Evolutionary conservation across 2,113 vertebrate species (phyloP).

Genomic region (Ardeotis arabs): DNA sequence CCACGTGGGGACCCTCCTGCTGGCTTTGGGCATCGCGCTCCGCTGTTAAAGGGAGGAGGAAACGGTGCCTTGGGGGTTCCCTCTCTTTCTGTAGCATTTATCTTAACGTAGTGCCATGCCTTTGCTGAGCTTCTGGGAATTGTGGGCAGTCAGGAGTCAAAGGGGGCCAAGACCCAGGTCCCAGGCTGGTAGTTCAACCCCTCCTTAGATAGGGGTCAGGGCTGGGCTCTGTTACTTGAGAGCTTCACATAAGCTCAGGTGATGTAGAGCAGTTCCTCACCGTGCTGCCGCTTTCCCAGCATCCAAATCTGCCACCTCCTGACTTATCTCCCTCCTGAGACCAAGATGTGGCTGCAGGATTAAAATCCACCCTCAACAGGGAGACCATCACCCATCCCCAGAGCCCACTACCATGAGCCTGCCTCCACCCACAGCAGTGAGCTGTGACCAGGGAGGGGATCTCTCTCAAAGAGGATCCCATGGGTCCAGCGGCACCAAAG

Average conservation of each 20-base stretch:
- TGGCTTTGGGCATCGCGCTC: background rate
- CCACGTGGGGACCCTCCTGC: background rate
- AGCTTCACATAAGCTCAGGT: background rate
- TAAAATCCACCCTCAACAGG: background rate
- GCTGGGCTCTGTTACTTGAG: background rate
- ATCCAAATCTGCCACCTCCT: background rate
- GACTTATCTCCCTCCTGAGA: background rate
- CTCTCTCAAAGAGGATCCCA: background rate
- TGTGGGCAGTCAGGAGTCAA: background rate
- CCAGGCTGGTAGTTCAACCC: background rate
- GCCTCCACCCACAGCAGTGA: fast-evolving
- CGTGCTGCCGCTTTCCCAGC: fast-evolving
- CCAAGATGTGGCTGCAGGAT: background rate
- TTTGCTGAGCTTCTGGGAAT: slow-evolving; percentile 36
- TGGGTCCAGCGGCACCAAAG: background rate
- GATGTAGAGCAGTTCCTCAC: background rate
- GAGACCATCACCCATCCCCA: background rate
- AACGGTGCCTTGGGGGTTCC: fast-evolving
- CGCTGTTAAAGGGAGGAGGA: background rate
- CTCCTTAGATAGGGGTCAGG: background rate
- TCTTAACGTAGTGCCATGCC: slow-evolving; percentile 2
- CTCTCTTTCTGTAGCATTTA: background rate
- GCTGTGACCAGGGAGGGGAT: background rate
- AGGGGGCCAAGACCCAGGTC: background rate
- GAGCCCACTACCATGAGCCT: background rate